Conservation (phyloP, 2,888 invertebrate species). For the Polymixis lichenea region DNA sequence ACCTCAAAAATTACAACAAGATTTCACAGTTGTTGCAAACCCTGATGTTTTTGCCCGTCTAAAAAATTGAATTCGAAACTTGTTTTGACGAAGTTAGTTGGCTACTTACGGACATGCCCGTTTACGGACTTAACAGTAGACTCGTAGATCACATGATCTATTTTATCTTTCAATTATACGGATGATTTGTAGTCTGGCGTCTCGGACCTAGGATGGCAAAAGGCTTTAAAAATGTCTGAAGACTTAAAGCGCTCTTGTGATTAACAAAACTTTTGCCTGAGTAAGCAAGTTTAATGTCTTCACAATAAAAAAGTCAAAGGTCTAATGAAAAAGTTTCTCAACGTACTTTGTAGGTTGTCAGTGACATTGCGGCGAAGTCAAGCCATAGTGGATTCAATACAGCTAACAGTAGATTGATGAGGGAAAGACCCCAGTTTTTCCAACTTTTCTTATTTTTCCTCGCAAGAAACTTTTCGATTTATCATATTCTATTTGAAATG, state of each 20-base stretch:
- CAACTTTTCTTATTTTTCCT: slow-evolving; percentile 75
- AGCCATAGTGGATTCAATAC: slow-evolving; percentile 70
- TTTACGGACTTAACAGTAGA: no score
- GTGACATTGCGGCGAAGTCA: slow-evolving; percentile 51
- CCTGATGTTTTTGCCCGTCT: no score
- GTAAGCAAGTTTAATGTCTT: slow-evolving; percentile 44
- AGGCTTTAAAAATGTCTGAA: neutral
- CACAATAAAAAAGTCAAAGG: slow-evolving; percentile 57
- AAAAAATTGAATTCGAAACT: no score
- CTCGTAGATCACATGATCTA: neutral
- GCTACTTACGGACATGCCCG: no score
- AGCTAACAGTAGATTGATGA: slow-evolving; percentile 80
- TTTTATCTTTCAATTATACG: neutral
- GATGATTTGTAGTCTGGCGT: neutral
- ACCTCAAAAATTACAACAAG: no score
- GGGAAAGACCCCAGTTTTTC: slow-evolving; percentile 74
- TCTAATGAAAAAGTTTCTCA: slow-evolving; percentile 64
- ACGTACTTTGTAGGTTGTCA: slow-evolving; percentile 62
- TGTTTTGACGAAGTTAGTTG: no score
- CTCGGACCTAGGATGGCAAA: neutral
- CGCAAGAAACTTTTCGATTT: slow-evolving; percentile 78
- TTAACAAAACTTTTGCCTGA: slow-evolving; percentile 20
- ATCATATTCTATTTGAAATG: slow-evolving; percentile 79
- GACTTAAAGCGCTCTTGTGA: slow-evolving; percentile 4
- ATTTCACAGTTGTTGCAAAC: no score